Percentiles rank a stretch among this genome's conserved stretches.
Conservation (phyloP, 2,113 vertebrate species). For the Hemicordylus capensis region DNA sequence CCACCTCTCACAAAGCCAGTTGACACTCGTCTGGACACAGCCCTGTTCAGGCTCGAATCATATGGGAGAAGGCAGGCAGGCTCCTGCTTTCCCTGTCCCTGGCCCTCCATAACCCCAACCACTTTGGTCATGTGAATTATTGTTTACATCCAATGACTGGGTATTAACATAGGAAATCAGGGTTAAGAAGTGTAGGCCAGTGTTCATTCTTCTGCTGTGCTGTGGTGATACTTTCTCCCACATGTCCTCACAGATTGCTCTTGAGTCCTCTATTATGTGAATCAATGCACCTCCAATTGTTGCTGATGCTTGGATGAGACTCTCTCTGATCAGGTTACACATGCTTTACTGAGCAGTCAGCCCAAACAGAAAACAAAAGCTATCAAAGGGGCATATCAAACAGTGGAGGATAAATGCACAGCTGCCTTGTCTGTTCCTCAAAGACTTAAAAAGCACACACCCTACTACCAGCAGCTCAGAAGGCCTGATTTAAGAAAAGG, state of each 20-base stretch:
- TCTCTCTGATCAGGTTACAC: not conserved
- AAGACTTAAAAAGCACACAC: not conserved
- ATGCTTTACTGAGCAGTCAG: conserved; percentile 12
- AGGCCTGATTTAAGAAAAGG: conserved; percentile 19
- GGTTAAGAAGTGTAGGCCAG: not conserved
- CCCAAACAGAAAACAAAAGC: conserved; percentile 34
- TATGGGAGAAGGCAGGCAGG: too few relatives aligned
- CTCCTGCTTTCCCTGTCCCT: too few relatives aligned
- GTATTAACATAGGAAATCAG: not conserved
- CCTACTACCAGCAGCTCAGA: not conserved
- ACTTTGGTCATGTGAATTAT: too few relatives aligned
- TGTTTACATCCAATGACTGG: not conserved
- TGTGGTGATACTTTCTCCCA: not conserved
- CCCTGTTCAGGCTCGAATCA: too few relatives aligned
- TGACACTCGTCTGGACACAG: too few relatives aligned
- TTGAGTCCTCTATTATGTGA: not conserved
- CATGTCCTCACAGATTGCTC: not conserved
- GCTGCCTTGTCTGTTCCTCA: conserved; percentile 26
- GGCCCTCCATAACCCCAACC: too few relatives aligned
- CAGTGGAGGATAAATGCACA: conserved; percentile 18
- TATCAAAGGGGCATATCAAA: conserved; percentile 28
- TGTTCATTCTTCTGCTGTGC: not conserved
- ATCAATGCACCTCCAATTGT: not conserved
- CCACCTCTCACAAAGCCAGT: too few relatives aligned
- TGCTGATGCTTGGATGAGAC: not conserved